These are phyloP conservation scores for Xiphorhynchus elegans DNA, from an alignment of 2,113 vertebrate species.

Conservation along the genomic window DNA sequence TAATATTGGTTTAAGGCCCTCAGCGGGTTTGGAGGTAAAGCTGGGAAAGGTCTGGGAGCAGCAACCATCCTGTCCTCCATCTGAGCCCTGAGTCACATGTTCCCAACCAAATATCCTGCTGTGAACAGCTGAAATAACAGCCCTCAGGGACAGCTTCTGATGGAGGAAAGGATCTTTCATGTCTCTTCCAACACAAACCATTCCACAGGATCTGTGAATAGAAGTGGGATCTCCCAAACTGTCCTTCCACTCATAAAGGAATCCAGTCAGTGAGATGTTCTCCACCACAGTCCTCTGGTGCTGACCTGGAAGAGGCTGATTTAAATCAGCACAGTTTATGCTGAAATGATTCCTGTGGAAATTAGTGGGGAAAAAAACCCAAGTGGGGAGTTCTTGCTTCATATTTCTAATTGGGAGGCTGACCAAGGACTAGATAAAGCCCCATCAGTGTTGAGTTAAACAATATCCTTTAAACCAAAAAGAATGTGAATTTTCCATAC, in stretches of 20 bases:
- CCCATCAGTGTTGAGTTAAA: background rate
- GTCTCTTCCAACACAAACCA: background rate
- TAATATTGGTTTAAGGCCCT: background rate
- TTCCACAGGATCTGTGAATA: fast-evolving
- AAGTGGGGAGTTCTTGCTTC: background rate
- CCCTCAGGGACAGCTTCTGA: background rate
- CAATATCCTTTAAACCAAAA: slow-evolving; percentile 15
- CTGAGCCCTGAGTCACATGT: background rate
- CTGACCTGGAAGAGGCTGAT: background rate
- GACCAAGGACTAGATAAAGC: background rate
- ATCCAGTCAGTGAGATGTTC: background rate
- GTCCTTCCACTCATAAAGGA: background rate
- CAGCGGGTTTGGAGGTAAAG: background rate
- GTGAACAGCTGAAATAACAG: background rate
- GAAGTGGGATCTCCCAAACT: background rate
- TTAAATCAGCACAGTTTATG: slow-evolving; percentile 16
- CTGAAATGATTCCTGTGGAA: background rate
- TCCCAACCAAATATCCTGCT: background rate
- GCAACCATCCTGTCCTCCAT: background rate
- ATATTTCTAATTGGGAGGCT: background rate
- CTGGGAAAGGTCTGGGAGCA: background rate
- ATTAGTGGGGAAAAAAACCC: background rate
- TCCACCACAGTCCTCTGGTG: background rate
- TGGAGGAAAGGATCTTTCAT: background rate
- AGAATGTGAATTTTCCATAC: background rate